Percentiles rank a stretch among this genome's conserved stretches.
Conservation (phyloP, 2,888 invertebrate species). For the Altica lythri region DNA sequence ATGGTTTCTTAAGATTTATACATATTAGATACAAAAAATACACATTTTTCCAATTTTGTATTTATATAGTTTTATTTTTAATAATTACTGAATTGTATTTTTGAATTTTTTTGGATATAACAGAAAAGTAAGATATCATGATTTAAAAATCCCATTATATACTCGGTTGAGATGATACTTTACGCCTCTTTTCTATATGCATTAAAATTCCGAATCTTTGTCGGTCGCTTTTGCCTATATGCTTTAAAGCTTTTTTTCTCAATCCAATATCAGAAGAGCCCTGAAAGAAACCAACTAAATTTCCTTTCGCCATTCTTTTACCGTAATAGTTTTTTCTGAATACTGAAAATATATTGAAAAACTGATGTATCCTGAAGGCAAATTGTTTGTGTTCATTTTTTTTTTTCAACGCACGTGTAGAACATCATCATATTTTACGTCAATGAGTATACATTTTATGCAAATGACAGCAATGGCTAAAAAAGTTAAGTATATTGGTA, state of each 20-base stretch:
- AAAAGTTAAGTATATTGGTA: too few relatives aligned
- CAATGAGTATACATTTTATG: too few relatives aligned
- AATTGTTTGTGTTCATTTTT: conserved; percentile 1
- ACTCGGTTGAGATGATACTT: background rate
- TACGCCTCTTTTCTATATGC: conserved; percentile 5
- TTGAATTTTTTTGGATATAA: too few relatives aligned
- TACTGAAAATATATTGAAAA: background rate
- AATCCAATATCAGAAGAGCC: conserved; percentile 12
- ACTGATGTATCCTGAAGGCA: conserved; percentile 1
- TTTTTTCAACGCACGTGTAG: too few relatives aligned
- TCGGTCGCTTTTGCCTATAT: background rate
- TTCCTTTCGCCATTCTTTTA: conserved; percentile 10
- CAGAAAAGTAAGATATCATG: background rate
- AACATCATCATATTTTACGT: conserved; percentile 1
- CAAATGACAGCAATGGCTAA: too few relatives aligned
- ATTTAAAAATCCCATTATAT: conserved; percentile 3
- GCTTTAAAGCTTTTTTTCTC: conserved; percentile 14
- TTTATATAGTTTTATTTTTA: too few relatives aligned
- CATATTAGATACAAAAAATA: too few relatives aligned
- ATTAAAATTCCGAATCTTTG: conserved; percentile 9
- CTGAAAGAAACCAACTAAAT: conserved; percentile 9
- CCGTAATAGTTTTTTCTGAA: background rate
- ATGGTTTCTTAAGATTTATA: too few relatives aligned
- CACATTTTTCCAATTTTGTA: too few relatives aligned
- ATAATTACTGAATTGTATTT: too few relatives aligned